Base-by-base conservation (phyloP, 2,888 invertebrate species). In the Pemphredon lugubris region DNA sequence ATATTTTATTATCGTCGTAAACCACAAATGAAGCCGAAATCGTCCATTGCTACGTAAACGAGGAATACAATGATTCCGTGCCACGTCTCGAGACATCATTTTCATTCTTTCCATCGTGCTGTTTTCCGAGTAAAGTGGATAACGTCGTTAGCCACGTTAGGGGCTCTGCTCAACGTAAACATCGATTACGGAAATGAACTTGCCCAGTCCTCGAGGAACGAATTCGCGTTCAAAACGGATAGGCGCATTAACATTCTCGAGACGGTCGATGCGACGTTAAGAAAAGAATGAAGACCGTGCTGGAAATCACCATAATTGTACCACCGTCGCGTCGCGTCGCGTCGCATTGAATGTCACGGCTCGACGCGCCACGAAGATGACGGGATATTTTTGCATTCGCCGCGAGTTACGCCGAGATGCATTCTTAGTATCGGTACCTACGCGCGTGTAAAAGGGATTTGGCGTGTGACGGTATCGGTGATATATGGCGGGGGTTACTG, bases 181-280 rank as follows among this genome's bases (percentile, higher is more conserved):
- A 63, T 75, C 70, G 75, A 75, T 80, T 77, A 79, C 68, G 70
- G 67, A 79, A 75, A 79, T 79, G 64, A 37, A 23, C 57, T 61
- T 73, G 4, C 26, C 58, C 58, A 59, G 40, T 64, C 6, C 11
- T 47, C 50, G 55, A 70, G 40, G 48, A 67, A 63, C 40, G 47
- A 57, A 42, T 65, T 47, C 54, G 11, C 34, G 34, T 18, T 32
- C 9, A 30, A 13, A 16, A 18, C 16, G 32, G 42, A 58, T 39
- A 39, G 48, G 61, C 42, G 57, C 79, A 79, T 79, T 74, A 77
- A 72, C 64, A 40, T 65, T 50, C 53, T 21, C 55, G 40, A 57
- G 37, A 16, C 26, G 30, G 48, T 55, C 32, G 37, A 34, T 9
- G 23, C 13, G n/a, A 32, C 47, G 30, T 32, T 37, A 51, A 39